Evolutionary conservation across 2,797 vertebrate species (phyloP).

Genomic region (Discoglossus pictus): DNA sequence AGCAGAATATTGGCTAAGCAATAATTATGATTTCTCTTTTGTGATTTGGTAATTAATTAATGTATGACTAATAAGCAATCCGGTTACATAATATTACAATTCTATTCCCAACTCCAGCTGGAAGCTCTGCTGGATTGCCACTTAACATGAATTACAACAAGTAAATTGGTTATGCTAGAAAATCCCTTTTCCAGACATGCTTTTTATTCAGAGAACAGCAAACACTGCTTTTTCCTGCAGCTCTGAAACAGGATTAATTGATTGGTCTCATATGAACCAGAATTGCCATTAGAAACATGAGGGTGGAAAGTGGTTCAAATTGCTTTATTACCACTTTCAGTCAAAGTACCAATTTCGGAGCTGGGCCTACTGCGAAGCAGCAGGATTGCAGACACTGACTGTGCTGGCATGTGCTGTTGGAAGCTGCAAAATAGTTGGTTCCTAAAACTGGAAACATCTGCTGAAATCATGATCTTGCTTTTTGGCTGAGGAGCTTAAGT

Average conservation of each 20-base stretch:
- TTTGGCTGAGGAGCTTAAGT: background rate
- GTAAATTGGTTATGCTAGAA: conserved; percentile 44
- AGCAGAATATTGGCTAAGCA: conserved; percentile 55
- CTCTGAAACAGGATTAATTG: conserved; percentile 73
- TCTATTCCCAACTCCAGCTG: conserved; percentile 53
- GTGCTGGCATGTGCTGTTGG: conserved; percentile 68
- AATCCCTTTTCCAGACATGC: conserved; percentile 60
- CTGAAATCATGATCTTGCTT: conserved; percentile 7
- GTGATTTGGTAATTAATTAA: conserved; percentile 59
- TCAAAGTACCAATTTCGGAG: conserved; percentile 76
- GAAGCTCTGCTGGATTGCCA: conserved; percentile 49
- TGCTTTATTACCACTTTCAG: conserved; percentile 75
- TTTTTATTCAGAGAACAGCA: conserved; percentile 57
- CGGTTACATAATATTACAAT: conserved; percentile 52
- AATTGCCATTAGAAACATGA: conserved; percentile 70
- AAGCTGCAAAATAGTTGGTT: conserved; percentile 67
- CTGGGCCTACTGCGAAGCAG: conserved; percentile 75
- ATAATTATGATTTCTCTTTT: conserved; percentile 58
- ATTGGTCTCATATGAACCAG: conserved; percentile 75
- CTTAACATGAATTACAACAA: conserved; percentile 57
- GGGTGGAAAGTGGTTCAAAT: conserved; percentile 74
- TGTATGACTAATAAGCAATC: conserved; percentile 53
- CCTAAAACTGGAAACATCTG: conserved; percentile 73
- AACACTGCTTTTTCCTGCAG: conserved; percentile 60
- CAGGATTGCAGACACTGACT: conserved; percentile 72